Evolutionary conservation across 2,797 vertebrate genomes (phyloP).

Genomic region (Gadopsis marmoratus): DNA sequence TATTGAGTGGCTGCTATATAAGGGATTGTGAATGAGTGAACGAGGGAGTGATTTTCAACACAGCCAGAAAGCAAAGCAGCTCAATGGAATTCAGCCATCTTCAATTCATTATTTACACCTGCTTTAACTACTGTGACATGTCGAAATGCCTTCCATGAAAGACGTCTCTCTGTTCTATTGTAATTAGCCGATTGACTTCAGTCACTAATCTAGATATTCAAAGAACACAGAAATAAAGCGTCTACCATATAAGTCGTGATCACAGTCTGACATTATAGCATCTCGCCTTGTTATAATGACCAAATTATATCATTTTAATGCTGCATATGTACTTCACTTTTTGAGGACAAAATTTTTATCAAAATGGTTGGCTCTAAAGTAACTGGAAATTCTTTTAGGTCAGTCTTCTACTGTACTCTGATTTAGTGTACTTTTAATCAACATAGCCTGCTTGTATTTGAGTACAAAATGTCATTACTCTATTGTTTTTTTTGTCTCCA

Average conservation of each 20-base stretch:
- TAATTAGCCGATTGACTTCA: neutral
- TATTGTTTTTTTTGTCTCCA: neutral
- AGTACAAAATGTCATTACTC: neutral
- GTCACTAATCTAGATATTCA: neutral
- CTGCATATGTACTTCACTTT: neutral
- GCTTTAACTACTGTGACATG: neutral
- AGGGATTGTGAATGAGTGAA: no score
- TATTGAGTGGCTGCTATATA: neutral
- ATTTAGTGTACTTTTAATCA: neutral
- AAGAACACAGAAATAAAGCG: neutral
- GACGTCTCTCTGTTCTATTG: neutral
- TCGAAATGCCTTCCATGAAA: neutral
- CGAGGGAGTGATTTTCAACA: neutral
- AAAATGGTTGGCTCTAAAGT: neutral
- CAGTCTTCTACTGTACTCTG: neutral
- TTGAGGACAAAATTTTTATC: neutral
- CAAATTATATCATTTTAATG: neutral
- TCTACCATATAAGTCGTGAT: neutral
- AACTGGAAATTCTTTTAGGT: neutral
- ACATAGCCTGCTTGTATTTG: neutral
- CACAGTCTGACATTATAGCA: neutral
- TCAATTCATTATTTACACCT: neutral
- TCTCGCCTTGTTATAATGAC: neutral
- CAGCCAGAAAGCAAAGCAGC: neutral
- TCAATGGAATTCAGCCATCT: conserved; percentile 15